Conservation (phyloP, 2,113 vertebrate genomes). For the Psilopsiagon aymara region DNA sequence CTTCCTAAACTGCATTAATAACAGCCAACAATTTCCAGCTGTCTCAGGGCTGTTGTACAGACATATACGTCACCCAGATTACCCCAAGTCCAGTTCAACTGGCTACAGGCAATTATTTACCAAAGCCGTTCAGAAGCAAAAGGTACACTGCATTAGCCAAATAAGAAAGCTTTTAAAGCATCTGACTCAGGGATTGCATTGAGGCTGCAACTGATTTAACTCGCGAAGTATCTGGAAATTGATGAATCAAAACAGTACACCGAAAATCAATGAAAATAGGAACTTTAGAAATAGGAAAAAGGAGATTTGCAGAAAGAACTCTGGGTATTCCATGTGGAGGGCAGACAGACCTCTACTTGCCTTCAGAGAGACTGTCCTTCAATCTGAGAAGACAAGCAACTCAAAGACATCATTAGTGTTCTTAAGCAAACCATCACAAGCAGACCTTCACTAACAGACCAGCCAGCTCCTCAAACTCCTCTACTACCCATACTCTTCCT, state of each 20-base stretch:
- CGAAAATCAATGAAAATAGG: background rate
- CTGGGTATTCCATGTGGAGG: background rate
- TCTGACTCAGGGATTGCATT: background rate
- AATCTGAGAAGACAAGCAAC: background rate
- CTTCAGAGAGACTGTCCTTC: background rate
- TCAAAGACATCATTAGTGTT: background rate
- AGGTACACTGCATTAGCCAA: background rate
- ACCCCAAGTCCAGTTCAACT: background rate
- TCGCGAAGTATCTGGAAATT: background rate
- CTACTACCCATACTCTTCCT: background rate
- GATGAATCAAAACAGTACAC: background rate
- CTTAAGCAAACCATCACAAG: background rate
- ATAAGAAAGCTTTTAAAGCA: constrained; percentile 24
- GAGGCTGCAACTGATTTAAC: background rate
- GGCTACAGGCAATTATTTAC: constrained; percentile 13
- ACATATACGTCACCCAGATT: background rate
- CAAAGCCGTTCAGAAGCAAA: constrained; percentile 21
- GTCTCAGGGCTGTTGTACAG: background rate
- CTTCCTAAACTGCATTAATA: constrained; percentile 31
- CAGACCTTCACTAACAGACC: background rate
- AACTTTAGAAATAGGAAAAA: background rate
- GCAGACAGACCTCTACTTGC: background rate
- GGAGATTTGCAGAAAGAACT: background rate
- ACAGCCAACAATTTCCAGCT: background rate
- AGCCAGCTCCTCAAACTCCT: background rate